phyloP scores from a whole-genome alignment of 1,140 invertebrate species.

The Heliothis subflexa region DNA sequence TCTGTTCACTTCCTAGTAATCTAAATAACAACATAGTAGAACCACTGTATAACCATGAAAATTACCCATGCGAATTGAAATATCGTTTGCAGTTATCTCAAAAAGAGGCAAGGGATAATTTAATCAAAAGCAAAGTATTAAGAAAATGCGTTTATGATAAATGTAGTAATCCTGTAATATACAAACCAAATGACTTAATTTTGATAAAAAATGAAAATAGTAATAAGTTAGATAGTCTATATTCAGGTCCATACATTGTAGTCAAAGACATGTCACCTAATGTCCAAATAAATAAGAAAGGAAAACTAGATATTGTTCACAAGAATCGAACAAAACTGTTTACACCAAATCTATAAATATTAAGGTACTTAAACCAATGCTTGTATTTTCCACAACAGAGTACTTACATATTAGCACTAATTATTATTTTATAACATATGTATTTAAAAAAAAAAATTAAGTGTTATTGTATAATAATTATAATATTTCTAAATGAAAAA shows the following conservation, averaged over 20 bases:
- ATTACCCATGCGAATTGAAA: neutral
- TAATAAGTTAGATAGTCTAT: neutral
- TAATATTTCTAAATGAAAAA: too few species aligned
- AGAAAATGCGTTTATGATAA: neutral
- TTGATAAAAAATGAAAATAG: slow-evolving; percentile 7
- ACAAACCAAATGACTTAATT: neutral
- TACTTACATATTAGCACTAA: too few species aligned
- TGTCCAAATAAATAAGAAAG: neutral
- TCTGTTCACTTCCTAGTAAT: neutral
- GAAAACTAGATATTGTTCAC: neutral
- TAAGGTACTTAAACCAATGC: too few species aligned
- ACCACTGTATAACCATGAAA: neutral
- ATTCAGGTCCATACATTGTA: neutral
- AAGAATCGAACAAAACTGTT: neutral
- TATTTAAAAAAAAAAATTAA: too few species aligned
- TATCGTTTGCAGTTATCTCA: neutral
- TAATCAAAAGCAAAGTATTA: neutral
- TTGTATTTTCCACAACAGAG: too few species aligned
- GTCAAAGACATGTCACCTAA: neutral
- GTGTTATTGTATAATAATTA: too few species aligned
- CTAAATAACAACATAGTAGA: neutral
- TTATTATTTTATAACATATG: too few species aligned
- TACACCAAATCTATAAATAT: too few species aligned
- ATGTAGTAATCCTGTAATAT: neutral
- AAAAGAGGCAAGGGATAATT: neutral